phyloP scores from a whole-genome alignment of 2,113 vertebrate species.

The Phyllopteryx taeniolatus region DNA sequence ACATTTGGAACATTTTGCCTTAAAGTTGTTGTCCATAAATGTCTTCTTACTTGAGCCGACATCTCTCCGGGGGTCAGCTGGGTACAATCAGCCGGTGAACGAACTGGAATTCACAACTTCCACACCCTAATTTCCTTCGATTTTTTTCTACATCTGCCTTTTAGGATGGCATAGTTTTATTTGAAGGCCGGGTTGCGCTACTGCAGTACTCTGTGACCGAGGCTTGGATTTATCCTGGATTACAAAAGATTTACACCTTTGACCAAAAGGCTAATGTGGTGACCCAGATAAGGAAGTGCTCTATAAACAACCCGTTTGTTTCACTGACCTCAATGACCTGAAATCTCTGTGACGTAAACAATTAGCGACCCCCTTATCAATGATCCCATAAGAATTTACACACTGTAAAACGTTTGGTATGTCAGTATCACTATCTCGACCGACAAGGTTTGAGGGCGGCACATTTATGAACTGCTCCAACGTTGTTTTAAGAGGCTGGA shows the following conservation, averaged over 20 bases:
- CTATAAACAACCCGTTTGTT: constrained; percentile 12
- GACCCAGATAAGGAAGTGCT: constrained; percentile 18
- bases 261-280: constrained; percentile 2
- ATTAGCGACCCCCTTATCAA: background rate
- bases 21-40: constrained; percentile 1
- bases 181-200: background rate
- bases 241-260: constrained; percentile 17
- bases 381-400: background rate
- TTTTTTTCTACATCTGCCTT: background rate
- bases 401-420: background rate
- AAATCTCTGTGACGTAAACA: constrained; percentile 15
- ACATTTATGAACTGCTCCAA: background rate
- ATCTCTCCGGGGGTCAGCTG: constrained; percentile 11
- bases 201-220: background rate
- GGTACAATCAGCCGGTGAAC: background rate
- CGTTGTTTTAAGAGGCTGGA: background rate
- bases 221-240: background rate
- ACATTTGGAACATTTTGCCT: constrained; percentile 47
- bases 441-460: background rate
- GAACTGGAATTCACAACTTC: background rate
- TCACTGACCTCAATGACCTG: constrained; percentile 2
- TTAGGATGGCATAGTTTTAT: background rate
- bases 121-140: background rate
- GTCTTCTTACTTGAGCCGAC: constrained; percentile 12
- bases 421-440: background rate